Base-by-base conservation (phyloP, 2,113 vertebrate species). In the Ariopsis seemanni region DNA sequence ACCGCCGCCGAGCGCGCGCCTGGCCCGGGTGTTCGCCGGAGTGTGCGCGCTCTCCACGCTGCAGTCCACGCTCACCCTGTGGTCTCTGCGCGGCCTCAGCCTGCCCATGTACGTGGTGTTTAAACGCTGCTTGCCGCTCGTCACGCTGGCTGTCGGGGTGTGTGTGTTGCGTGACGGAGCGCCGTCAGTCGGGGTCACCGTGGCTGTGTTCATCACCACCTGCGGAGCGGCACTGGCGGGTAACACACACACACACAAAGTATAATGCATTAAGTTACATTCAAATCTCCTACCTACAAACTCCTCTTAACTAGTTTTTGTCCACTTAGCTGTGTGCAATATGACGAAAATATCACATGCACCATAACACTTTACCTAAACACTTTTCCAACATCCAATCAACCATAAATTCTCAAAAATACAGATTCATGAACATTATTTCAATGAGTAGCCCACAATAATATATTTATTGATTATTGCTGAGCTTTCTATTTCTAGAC, bases 31-130 rank as follows among this genome's bases (percentile, higher is more conserved):
- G 92, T 99, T 99, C 86, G 96, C 94, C 1, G 93, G 95, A 22
- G 97, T 99, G 87, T 96, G 97, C 0, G 90, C 96, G 89, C 95
- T 99, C 27, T 96, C 98, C 93, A 98, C 97, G 10, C 95, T 99
- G 90, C 98, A 99, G 95, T 98, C 98, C 93, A 97, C 96, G 0
- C 95, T 99, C 57, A 99, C 98, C 0, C 96, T 99, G 14, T 98
- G 97, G 97, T 97, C 98, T 0, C 96, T 99, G 85, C 95, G 96
- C 4, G 97, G 98, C 18, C 97, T 99, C 94, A 99, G 98, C 90
- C 95, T 99, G 20, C 98, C 98, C 90, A 99, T 99, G 97, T 99
- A 99, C 89, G 98, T 99, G 42, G 97, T 99, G 78, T 99, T 99
- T 95, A 99, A 99, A 90, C 97, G 98, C 90, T 99, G 98, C 93